Evolutionary conservation across 2,888 invertebrate species (phyloP).

Genomic region (Pegoplata infirma): DNA sequence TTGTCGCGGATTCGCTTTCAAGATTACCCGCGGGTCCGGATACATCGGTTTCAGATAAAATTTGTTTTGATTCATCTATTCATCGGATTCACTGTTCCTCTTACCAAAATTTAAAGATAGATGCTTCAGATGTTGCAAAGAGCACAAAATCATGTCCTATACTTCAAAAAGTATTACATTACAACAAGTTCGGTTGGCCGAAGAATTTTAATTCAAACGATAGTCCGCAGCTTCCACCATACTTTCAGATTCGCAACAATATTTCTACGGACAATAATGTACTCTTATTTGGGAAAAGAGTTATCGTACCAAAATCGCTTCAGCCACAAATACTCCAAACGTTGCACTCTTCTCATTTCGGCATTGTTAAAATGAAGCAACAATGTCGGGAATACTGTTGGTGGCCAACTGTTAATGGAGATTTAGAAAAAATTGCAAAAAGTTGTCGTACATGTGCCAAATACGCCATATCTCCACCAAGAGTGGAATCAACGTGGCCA

Average conservation of each 20-base stretch:
- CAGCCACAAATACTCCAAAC: neutral
- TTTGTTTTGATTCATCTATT: conserved; percentile 7
- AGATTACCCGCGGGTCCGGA: too few species aligned
- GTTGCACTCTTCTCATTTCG: neutral
- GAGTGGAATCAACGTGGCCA: neutral
- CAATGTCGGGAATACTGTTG: neutral
- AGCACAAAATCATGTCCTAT: too few species aligned
- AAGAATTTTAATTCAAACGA: neutral
- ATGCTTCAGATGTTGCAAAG: too few species aligned
- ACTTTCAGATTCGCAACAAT: neutral
- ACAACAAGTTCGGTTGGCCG: neutral
- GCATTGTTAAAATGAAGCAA: conserved; percentile 2
- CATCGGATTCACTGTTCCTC: neutral
- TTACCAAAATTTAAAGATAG: neutral
- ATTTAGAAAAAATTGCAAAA: neutral
- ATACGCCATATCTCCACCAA: too few species aligned
- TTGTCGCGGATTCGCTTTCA: neutral
- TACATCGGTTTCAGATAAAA: too few species aligned
- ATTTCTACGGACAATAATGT: neutral
- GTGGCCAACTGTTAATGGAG: neutral
- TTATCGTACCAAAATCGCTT: neutral
- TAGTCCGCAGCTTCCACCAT: too few species aligned
- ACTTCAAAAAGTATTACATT: neutral
- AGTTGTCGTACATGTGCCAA: neutral
- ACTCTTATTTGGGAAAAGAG: neutral